These are phyloP conservation scores for Ctenopoma multispine DNA, from an alignment of 2,797 vertebrate species.

Conservation along the genomic window DNA sequence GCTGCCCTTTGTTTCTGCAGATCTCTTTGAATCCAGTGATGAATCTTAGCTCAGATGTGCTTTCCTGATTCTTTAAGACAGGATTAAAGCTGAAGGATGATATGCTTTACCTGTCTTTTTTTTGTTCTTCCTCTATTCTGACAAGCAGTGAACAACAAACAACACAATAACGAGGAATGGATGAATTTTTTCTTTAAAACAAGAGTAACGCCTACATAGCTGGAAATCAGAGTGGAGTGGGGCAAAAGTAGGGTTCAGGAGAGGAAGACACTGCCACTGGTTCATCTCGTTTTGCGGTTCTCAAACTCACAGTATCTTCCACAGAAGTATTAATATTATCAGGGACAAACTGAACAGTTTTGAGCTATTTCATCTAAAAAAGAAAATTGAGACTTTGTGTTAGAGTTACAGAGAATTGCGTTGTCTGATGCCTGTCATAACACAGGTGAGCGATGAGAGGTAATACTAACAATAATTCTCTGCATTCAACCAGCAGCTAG, in stretches of 20 bases:
- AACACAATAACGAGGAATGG: slow-evolving; percentile 45
- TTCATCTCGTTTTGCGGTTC: not conserved
- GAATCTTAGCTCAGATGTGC: slow-evolving; percentile 57
- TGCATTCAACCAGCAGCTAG: no score
- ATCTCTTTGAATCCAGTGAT: slow-evolving; percentile 61
- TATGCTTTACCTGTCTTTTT: slow-evolving; percentile 30
- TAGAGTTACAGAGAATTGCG: no score
- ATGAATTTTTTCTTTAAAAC: slow-evolving; percentile 46
- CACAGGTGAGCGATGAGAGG: no score
- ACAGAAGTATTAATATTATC: no score
- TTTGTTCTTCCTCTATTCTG: slow-evolving; percentile 34
- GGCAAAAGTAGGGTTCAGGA: slow-evolving; percentile 17
- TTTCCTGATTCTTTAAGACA: slow-evolving; percentile 56
- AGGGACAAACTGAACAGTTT: no score
- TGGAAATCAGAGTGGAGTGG: slow-evolving; percentile 27
- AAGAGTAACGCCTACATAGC: slow-evolving; percentile 18
- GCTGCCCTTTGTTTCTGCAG: slow-evolving; percentile 56
- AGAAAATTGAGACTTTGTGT: no score
- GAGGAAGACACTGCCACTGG: no score
- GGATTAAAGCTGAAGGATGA: slow-evolving; percentile 56
- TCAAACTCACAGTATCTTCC: no score
- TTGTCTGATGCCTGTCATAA: no score
- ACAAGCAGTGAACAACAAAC: slow-evolving; percentile 55
- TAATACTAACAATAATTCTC: no score
- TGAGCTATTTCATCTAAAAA: no score